Evolutionary conservation across 1,140 invertebrate genomes (phyloP), one percentile per base, ranked within the genome.

Genomic region (Bombus soroeensis): DNA sequence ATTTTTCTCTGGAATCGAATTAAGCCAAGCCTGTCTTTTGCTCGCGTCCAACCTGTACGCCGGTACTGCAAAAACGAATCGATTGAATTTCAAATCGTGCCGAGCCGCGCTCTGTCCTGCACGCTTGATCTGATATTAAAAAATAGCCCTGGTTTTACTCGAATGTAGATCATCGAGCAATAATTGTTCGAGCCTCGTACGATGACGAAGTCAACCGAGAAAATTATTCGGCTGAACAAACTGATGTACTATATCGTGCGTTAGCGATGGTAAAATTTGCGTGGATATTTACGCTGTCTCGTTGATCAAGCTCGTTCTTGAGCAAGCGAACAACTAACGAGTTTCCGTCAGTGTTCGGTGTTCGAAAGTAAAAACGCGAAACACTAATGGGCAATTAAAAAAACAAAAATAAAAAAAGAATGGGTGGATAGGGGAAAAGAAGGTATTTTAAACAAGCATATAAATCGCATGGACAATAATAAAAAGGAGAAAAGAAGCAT

Each of bases 81-180:
- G 81, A 91, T 91, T 91, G 90, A 91, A 91, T 91, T 91, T 91
- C 88, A 91, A 90, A 91, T 91, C 78, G 79, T 74, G 66, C 47
- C 74, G 64, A 34, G 28, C 81, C 76, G 66, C 81, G 89, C 79
- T 47, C 41, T 32, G 43, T 77, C 59, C 79, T 72, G 72, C 39
- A 47, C 90, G 90, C 87, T 89, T 85, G 82, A 91, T 91, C 85
- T 77, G 88, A 87, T 91, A 91, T 91, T 91, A 89, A 89, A 91
- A 89, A 89, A 89, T 73, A 86, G 81, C 70, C 53, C 34, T 80
- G 82, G 75, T 87, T 62, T 62, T 87, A 86, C 90, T 81, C 39
- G 87, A 66, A 86, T 91, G 72, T 88, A 88, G 86, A 90, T 83
- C 87, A 88, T 81, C 75, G 79, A 57, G 74, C 62, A 86, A 86